Base-by-base conservation (phyloP, 2,113 vertebrate genomes). In the Anarrhichthys ocellatus region DNA sequence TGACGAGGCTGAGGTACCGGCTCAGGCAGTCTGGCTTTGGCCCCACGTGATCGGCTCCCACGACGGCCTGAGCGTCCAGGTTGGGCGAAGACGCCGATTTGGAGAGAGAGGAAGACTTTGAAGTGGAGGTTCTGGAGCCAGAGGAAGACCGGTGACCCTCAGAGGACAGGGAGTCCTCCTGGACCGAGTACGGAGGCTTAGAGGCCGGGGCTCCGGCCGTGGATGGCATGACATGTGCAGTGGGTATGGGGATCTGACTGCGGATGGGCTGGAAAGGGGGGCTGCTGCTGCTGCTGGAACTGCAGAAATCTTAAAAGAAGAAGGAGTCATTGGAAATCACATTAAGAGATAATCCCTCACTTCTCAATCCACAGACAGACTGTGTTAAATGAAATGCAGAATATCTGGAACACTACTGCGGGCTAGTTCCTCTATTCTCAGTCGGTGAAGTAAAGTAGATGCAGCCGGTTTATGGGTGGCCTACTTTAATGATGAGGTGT, bases 151-250 rank as follows among this genome's bases (percentile, higher is more conserved):
- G 80, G 69, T 88, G 87, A 24, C 80, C 87, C 38, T 88, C 91
- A 11, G 83, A 90, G 38, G 80, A 78, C 69, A 88, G 72, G 64
- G 92, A 76, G 36, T 95, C 94, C 76, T 94, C 92, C 44, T 83
- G 90, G 80, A 93, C 68, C 71, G 88, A 91, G 14, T 88, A 90
- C 88, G 94, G 92, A 83, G 92, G 92, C 88, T 96, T 97, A 80
- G 95, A 95, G 91, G 96, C 95, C 6, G 94, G 95, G 69, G 94
- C 81, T 62, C 95, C 96, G 90, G 97, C 89, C 1, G 97, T 99
- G 89, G 98, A 99, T 92, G 98, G 98, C 96, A 99, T 98, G 93
- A 99, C 97, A 95, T 98, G 98, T 89, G 98, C 98, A 80, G 98
- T 99, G 67, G 98, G 98, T 92, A 99, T 99, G 81, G 96, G 94